Conservation (phyloP, 2,113 vertebrate species). For the Orientallactaga bullata region DNA sequence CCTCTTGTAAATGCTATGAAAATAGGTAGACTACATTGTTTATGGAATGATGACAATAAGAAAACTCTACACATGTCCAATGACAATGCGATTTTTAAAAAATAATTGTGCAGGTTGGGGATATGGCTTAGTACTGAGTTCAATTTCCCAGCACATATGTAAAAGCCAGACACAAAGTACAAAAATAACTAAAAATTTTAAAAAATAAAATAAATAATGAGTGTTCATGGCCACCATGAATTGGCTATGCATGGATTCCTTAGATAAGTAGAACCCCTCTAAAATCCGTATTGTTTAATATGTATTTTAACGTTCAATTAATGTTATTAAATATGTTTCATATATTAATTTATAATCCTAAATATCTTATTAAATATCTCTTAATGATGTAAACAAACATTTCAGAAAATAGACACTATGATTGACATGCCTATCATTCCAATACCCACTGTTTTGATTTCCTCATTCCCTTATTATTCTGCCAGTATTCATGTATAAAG, state of each 20-base stretch:
- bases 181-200: too few species aligned
- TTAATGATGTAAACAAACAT: conserved; percentile 14
- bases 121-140: too few species aligned
- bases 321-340: conserved; percentile 3
- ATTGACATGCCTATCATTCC: not conserved
- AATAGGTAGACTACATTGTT: not conserved
- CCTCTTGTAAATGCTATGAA: not conserved
- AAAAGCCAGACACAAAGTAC: too few species aligned
- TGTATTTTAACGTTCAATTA: conserved; percentile 1
- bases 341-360: not conserved
- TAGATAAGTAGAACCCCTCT: conserved; percentile 14
- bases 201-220: not conserved
- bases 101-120: too few species aligned
- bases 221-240: not conserved
- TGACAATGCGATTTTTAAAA: not conserved
- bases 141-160: too few species aligned
- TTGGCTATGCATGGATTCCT: not conserved
- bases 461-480: not conserved
- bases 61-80: not conserved
- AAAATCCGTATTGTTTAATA: conserved; percentile 44
- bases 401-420: not conserved
- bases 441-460: not conserved
- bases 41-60: not conserved
- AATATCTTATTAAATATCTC: conserved; percentile 12
- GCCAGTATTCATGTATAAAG: not conserved